A percentile compares a stretch with the other conserved stretches of the same genome.
Evolutionary conservation across 2,113 vertebrate species (phyloP).

Genomic region (Rhabdomys dilectus): DNA sequence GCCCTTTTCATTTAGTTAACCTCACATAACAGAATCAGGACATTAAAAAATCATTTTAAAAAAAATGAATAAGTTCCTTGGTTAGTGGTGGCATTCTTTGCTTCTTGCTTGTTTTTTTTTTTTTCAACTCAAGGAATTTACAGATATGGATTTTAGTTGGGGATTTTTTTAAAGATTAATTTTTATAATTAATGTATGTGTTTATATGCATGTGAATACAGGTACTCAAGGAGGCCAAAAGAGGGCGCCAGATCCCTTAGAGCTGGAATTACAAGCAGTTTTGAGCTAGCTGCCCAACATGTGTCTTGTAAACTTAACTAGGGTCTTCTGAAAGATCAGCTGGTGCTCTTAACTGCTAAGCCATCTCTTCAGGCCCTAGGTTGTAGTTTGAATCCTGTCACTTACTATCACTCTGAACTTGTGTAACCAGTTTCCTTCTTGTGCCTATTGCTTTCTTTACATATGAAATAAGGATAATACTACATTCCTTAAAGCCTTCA

Average conservation of each 20-base stretch:
- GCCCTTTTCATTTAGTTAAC: not conserved
- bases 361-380: not conserved
- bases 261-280: not conserved
- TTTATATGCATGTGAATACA: too few relatives aligned
- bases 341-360: not conserved
- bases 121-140: not conserved
- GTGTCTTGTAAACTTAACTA: not conserved
- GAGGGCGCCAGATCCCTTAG: not conserved
- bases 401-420: not conserved
- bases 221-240: not conserved
- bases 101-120: not conserved
- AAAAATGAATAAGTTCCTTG: not conserved
- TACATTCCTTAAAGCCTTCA: not conserved
- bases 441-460: slow-evolving; percentile 13
- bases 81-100: not conserved
- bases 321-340: not conserved
- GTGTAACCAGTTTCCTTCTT: not conserved
- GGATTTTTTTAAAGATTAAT: not conserved
- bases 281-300: not conserved
- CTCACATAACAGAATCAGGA: not conserved
- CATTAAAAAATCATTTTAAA: not conserved
- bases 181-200: not conserved
- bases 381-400: not conserved
- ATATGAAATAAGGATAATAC: not conserved
- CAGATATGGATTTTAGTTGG: not conserved